Base-by-base conservation (phyloP, 2,888 invertebrate genomes). In the Himalopsyche kuldschensis region DNA sequence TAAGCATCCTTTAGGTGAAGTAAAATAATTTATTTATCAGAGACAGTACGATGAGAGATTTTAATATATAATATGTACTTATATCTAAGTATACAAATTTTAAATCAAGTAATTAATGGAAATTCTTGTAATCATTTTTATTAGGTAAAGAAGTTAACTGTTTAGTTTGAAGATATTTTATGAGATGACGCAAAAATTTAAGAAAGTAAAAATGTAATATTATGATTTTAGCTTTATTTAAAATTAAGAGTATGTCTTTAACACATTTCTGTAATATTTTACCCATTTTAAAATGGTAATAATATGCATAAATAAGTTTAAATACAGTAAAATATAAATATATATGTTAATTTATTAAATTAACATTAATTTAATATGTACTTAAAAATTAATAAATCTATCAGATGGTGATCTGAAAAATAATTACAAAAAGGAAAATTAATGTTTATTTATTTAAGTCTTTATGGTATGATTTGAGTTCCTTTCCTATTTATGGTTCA, bases 41-140 rank as follows among this genome's bases (percentile, higher is more conserved):
- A 69, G 10, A 24, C 11, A 3, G 24, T 69, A 69, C 27, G 30
- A 69, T 11, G 55, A 20, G 24, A 55, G 27, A 11, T 69, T 69
- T 69, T 27, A 69, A 69, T 32, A 76, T 76, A 76, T 76, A 76
- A 41, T 41, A 76, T 76, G 76, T 76, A 76, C 24, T 76, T 76
- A 76, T 76, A 10, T 76, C 32, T 76, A 35, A 35, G 76, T 76
- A 35, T 76, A 76, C n/a, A 76, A 69, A 27, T 69, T 27, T 69
- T 69, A 27, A 69, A 20, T 69, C 69, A 27, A 27, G 15, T 69
- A 27, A 69, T 69, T 69, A 27, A 27, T 69, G 69, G 69, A 69
- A 69, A 69, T 69, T 69, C 69, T 69, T 69, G 20, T 69, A 69
- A 69, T 55, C 55, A 55, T 55, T 55, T 41, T 55, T 55, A 55